phyloP scores from a whole-genome alignment of 2,888 invertebrate species.

The Hirtodrosophila alboralis region DNA sequence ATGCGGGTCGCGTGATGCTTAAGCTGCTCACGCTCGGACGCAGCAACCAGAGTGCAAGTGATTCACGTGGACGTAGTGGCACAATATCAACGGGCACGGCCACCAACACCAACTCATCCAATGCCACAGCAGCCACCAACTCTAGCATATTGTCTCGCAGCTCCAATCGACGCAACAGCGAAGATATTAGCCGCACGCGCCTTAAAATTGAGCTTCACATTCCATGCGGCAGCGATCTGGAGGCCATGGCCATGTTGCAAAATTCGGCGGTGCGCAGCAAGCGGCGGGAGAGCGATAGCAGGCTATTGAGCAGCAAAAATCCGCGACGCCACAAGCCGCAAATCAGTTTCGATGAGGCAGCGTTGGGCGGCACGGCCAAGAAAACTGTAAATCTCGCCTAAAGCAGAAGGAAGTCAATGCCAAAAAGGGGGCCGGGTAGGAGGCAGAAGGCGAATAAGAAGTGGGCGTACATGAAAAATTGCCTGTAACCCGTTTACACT shows the following conservation, averaged over 20 bases:
- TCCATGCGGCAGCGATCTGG: conserved; percentile 73
- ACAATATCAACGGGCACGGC: conserved; percentile 74
- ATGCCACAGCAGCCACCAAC: conserved; percentile 82
- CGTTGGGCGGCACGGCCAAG: conserved; percentile 43
- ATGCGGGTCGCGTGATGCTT: conserved; percentile 45
- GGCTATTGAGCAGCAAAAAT: conserved; percentile 25
- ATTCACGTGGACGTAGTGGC: conserved; percentile 53
- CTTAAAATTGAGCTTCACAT: conserved; percentile 75
- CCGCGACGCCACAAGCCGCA: conserved; percentile 70
- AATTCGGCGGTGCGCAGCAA: conserved; percentile 44
- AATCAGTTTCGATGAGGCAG: conserved; percentile 81
- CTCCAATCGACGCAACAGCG: conserved; percentile 86
- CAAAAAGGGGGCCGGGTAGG: neutral
- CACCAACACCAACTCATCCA: conserved; percentile 87
- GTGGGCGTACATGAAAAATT: conserved; percentile 54
- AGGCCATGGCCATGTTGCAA: conserved; percentile 80
- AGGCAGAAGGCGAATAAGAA: conserved; percentile 6
- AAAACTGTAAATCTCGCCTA: conserved; percentile 51
- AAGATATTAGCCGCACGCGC: conserved; percentile 75
- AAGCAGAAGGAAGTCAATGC: neutral
- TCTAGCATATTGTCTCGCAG: conserved; percentile 87
- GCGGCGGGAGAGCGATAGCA: conserved; percentile 52
- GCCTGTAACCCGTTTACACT: conserved; percentile 73
- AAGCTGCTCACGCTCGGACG: conserved; percentile 64
- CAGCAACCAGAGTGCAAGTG: conserved; percentile 27